phyloP scores from a whole-genome alignment of 2,113 vertebrate genomes.

The Phaethon lepturus region DNA sequence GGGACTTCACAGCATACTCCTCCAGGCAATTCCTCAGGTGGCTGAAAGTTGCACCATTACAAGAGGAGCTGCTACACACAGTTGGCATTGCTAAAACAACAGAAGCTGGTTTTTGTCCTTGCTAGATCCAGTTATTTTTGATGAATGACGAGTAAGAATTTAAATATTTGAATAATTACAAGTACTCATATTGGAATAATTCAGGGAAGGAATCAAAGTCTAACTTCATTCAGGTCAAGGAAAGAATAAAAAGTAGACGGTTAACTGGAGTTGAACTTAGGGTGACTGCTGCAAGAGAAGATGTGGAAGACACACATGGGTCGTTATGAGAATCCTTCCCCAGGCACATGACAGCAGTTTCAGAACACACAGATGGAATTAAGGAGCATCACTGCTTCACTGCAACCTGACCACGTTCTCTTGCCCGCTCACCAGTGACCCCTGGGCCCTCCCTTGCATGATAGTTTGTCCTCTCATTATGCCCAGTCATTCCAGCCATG shows the following conservation, averaged over 20 bases:
- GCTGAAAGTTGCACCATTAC: not conserved
- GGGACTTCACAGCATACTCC: not conserved
- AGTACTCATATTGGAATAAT: not conserved
- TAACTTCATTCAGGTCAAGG: not conserved
- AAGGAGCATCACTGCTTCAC: not conserved
- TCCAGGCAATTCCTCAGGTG: not conserved
- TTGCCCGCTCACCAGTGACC: not conserved
- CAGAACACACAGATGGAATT: not conserved
- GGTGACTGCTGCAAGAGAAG: not conserved
- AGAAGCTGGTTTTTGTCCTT: not conserved
- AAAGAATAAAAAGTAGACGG: not conserved
- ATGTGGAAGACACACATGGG: not conserved
- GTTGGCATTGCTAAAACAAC: not conserved
- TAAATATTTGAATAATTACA: not conserved
- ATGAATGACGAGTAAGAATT: not conserved
- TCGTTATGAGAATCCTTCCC: not conserved
- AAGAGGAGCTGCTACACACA: not conserved
- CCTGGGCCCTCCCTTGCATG: not conserved
- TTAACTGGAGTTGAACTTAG: not conserved
- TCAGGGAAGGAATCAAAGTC: not conserved
- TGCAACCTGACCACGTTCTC: fast-evolving
- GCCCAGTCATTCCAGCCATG: not conserved
- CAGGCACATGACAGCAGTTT: not conserved
- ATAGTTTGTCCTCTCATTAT: not conserved
- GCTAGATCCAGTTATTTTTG: not conserved